These are phyloP conservation scores for Galaxea fascicularis DNA, from an alignment of 92 coral and sea anemone species.

Conservation along the genomic window DNA sequence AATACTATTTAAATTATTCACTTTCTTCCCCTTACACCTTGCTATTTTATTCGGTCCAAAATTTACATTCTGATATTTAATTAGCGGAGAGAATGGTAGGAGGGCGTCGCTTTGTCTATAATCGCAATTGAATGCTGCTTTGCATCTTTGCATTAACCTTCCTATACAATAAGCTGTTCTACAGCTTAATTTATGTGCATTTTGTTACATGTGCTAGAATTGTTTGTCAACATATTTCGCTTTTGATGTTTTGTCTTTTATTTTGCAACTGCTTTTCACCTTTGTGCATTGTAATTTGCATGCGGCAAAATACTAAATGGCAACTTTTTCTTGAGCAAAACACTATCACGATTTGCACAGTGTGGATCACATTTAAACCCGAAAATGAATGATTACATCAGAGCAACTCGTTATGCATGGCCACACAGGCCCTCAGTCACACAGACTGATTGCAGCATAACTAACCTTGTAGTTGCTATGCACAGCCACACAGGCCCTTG, in stretches of 20 bases:
- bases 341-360: not conserved
- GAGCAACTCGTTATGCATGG: too few relatives aligned
- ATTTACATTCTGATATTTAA: too few relatives aligned
- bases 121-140: not conserved
- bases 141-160: not conserved
- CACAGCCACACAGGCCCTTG: too few relatives aligned
- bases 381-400: not conserved
- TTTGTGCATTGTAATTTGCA: not conserved
- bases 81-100: not conserved
- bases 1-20: conserved; percentile 1
- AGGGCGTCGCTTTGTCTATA: not conserved
- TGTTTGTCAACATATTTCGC: too few relatives aligned
- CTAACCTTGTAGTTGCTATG: too few relatives aligned
- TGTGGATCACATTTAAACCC: not conserved
- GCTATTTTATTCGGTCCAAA: too few relatives aligned
- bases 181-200: conserved; percentile 4
- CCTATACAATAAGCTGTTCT: conserved; percentile 4
- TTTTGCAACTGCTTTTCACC: not conserved
- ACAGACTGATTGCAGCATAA: too few relatives aligned
- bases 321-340: not conserved
- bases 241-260: not conserved
- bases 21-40: not conserved
- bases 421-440: too few relatives aligned
- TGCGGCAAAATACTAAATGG: not conserved
- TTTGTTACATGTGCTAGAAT: not conserved